Conservation (phyloP, 2,888 invertebrate genomes). For the Limenitis camilla region DNA sequence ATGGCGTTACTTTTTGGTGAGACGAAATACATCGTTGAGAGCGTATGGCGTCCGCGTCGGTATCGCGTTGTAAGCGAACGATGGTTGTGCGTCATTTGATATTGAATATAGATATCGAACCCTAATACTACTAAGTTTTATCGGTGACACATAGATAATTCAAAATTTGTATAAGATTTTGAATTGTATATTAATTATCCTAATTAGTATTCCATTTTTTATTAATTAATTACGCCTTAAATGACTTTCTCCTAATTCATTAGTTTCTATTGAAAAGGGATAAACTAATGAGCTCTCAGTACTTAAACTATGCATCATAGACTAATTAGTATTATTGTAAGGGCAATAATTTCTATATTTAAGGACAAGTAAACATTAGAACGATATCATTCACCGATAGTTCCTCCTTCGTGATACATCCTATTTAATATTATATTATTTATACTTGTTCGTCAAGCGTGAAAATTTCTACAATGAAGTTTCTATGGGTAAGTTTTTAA, state of each 20-base stretch:
- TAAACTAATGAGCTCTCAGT: too few relatives aligned
- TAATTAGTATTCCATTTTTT: too few relatives aligned
- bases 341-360: neutral
- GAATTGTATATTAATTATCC: too few relatives aligned
- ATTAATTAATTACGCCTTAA: too few relatives aligned
- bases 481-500: slow-evolving; percentile 7
- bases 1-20: slow-evolving; percentile 49
- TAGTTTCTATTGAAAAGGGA: too few relatives aligned
- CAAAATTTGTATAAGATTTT: too few relatives aligned
- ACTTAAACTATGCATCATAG: neutral
- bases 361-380: neutral
- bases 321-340: neutral
- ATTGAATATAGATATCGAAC: too few relatives aligned
- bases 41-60: slow-evolving; percentile 64
- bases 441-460: too few relatives aligned
- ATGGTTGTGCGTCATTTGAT: slow-evolving; percentile 83
- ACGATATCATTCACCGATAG: neutral
- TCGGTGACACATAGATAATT: too few relatives aligned
- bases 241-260: too few relatives aligned
- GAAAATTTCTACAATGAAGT: slow-evolving; percentile 2
- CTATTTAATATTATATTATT: neutral
- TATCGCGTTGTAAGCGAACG: slow-evolving; percentile 61
- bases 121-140: too few relatives aligned
- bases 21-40: slow-evolving; percentile 65
- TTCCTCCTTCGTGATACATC: neutral